Evolutionary conservation across 2,888 invertebrate genomes (phyloP).

Genomic region (Drosophila suboccidentalis): DNA sequence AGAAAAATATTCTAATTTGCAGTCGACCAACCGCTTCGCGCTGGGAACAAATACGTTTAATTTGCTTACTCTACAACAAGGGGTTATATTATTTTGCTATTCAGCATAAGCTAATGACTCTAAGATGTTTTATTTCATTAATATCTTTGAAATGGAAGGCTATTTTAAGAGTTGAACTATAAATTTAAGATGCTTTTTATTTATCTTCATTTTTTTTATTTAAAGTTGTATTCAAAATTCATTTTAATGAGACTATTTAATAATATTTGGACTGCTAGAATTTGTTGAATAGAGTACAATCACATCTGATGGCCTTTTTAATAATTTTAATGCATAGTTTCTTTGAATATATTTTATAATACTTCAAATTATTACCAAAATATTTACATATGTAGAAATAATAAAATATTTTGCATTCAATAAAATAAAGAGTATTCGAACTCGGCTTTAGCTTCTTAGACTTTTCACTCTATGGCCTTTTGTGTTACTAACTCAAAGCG

Average conservation of each 20-base stretch:
- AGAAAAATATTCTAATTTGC: conserved; percentile 74
- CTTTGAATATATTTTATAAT: no score
- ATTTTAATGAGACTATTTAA: background rate
- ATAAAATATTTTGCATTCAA: background rate
- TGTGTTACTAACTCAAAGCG: conserved; percentile 68
- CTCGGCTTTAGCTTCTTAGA: conserved; percentile 4
- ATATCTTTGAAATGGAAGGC: background rate
- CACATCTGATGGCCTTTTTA: background rate
- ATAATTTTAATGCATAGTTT: background rate
- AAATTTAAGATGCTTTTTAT: background rate
- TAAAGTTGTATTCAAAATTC: background rate
- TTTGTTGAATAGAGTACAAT: background rate
- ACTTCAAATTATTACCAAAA: no score
- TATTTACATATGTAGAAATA: no score
- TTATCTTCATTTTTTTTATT: background rate
- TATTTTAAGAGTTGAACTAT: background rate
- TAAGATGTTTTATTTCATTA: background rate
- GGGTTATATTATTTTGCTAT: no score
- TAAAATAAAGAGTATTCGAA: conserved; percentile 16
- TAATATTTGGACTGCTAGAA: background rate
- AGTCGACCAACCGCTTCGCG: conserved; percentile 32
- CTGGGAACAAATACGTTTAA: conserved; percentile 36
- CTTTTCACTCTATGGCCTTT: conserved; percentile 44
- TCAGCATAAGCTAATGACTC: background rate
- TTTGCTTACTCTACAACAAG: conserved; percentile 14